These are phyloP conservation scores for Enteromius unitaeniatus DNA, from an alignment of 2,797 vertebrate species.

Conservation along the genomic window DNA sequence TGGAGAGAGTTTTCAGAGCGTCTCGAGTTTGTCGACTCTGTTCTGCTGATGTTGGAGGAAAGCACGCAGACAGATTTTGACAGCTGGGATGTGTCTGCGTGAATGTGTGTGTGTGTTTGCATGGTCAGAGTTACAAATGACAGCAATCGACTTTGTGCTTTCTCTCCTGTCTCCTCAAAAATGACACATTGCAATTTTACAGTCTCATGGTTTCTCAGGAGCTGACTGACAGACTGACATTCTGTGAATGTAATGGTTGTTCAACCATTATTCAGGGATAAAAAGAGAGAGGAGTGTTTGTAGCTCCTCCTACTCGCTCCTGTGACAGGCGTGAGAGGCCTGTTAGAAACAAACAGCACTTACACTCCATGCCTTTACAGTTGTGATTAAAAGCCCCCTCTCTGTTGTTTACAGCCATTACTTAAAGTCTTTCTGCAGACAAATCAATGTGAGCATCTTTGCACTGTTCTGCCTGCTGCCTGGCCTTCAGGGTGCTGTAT, in stretches of 20 bases:
- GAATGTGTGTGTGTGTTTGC: conserved; percentile 18
- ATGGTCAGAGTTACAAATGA: conserved; percentile 30
- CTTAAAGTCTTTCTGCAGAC: conserved; percentile 37
- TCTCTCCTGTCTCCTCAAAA: not conserved
- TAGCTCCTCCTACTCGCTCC: not conserved
- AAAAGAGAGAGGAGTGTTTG: conserved; percentile 1
- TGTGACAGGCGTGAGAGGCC: conserved; percentile 38
- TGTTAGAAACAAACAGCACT: conserved; percentile 36
- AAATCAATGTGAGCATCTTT: conserved; percentile 39
- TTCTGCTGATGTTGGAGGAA: conserved; percentile 21
- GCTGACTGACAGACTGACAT: conserved; percentile 33
- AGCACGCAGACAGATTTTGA: conserved; percentile 33
- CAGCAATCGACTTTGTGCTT: conserved; percentile 1
- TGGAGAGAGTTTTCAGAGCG: conserved; percentile 9
- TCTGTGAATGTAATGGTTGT: conserved; percentile 11
- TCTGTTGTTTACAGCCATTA: conserved; percentile 40
- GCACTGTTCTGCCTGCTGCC: conserved; percentile 28
- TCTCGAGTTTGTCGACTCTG: conserved; percentile 8
- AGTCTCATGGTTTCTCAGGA: conserved; percentile 3
- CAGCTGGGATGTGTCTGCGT: conserved; percentile 27
- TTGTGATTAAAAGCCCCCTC: conserved; percentile 44
- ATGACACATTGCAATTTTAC: conserved; percentile 24
- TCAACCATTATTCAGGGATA: conserved; percentile 16
- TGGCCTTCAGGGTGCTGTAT: conserved; percentile 3
- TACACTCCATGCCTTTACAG: conserved; percentile 10